phyloP scores from a whole-genome alignment of 1,140 invertebrate species.

The Neodiprion fabricii region DNA sequence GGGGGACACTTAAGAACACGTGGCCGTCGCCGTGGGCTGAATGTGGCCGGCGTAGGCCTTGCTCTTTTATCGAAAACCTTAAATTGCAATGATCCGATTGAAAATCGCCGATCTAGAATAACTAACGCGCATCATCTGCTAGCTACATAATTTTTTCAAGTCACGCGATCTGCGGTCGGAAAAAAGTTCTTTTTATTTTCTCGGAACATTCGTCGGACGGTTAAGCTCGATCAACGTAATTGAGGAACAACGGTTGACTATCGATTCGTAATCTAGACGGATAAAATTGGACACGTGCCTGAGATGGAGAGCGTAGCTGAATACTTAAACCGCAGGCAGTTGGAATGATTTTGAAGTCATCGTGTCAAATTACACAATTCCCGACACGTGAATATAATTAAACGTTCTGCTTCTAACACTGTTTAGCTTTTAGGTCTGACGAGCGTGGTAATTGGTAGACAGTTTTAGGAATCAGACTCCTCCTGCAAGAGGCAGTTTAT shows the following conservation, averaged over 20 bases:
- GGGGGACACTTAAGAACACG: slow-evolving; percentile 41
- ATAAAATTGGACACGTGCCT: not conserved
- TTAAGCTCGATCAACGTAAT: not conserved
- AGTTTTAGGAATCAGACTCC: slow-evolving; percentile 6
- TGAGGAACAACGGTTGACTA: not conserved
- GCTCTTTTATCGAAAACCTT: slow-evolving; percentile 46
- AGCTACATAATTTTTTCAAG: not conserved
- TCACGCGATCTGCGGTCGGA: not conserved
- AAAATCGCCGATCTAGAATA: not conserved
- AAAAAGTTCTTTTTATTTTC: not conserved
- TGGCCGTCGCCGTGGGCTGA: slow-evolving; percentile 9
- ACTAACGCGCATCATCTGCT: not conserved
- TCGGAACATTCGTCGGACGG: not conserved
- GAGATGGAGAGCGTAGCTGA: not conserved
- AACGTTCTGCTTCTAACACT: not conserved
- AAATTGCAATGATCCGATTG: not conserved
- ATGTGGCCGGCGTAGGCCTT: slow-evolving; percentile 23
- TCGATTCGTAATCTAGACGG: not conserved
- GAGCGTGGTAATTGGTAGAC: slow-evolving; percentile 40
- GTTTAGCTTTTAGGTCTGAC: slow-evolving; percentile 14
- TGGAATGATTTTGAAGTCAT: not conserved
- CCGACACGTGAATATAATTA: slow-evolving; percentile 2
- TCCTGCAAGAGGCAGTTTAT: slow-evolving; percentile 33
- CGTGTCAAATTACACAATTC: not conserved
- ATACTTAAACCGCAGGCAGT: too few relatives aligned